phyloP scores from a whole-genome alignment of 2,797 vertebrate genomes.

The Miichthys miiuy region DNA sequence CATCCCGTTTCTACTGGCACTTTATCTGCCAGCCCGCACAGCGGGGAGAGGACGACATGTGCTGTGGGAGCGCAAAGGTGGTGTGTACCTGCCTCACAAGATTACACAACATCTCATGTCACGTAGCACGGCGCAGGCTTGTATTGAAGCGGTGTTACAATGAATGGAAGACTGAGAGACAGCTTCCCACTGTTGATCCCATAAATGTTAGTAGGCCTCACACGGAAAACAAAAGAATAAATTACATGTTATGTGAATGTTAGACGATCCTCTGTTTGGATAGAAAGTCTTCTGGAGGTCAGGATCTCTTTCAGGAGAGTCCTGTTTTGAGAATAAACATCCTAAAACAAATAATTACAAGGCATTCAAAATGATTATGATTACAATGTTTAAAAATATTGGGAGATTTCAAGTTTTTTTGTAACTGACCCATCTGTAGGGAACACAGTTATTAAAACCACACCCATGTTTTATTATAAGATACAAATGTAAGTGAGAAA shows the following conservation, averaged over 20 bases:
- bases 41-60: not conserved
- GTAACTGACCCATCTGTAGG: not conserved
- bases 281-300: not conserved
- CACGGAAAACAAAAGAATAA: not conserved
- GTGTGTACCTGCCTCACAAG: conserved; percentile 20
- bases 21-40: conserved; percentile 29
- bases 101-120: conserved; percentile 32
- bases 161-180: not conserved
- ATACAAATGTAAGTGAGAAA: not conserved
- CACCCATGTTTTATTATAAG: not conserved
- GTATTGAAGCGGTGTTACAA: not conserved
- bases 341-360: not conserved
- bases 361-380: not conserved
- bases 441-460: not conserved
- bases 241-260: not conserved
- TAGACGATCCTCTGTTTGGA: not conserved
- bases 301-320: not conserved
- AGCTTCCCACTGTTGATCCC: not conserved
- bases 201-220: not conserved
- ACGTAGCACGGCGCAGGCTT: not conserved
- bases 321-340: not conserved
- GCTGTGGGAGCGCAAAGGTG: conserved; percentile 18
- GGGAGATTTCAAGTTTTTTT: not conserved
- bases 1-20: not conserved
- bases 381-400: not conserved